phyloP scores from a whole-genome alignment of 2,113 vertebrate species.

The Bubo scandiacus region DNA sequence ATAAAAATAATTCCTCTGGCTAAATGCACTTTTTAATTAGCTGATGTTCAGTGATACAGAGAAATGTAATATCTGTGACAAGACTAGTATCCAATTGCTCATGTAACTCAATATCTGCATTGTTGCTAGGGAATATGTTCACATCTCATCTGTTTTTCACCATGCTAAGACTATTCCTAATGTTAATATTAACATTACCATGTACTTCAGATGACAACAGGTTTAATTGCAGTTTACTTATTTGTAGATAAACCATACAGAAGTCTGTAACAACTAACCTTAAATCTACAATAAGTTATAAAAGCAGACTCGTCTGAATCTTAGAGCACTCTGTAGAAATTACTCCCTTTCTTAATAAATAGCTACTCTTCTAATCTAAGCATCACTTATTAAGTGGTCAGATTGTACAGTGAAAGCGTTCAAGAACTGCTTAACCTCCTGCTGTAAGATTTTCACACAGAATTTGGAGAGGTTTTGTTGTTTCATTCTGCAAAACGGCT shows the following conservation, averaged over 20 bases:
- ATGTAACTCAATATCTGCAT: not conserved
- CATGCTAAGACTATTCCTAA: not conserved
- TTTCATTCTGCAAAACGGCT: not conserved
- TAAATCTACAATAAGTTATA: not conserved
- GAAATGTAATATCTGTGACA: slow-evolving; percentile 30
- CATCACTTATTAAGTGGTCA: not conserved
- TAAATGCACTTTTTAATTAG: slow-evolving; percentile 60
- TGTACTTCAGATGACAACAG: not conserved
- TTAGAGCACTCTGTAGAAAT: not conserved
- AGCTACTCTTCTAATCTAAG: not conserved
- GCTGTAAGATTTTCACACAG: not conserved
- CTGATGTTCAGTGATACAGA: slow-evolving; percentile 31
- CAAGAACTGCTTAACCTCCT: not conserved
- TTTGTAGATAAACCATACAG: not conserved
- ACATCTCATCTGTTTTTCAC: not conserved
- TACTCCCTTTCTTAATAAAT: not conserved
- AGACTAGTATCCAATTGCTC: not conserved
- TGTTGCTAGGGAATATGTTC: not conserved
- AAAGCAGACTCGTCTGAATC: not conserved
- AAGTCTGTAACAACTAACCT: not conserved
- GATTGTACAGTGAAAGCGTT: not conserved
- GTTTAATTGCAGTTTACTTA: not conserved
- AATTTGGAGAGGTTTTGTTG: not conserved
- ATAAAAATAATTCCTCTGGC: slow-evolving; percentile 47
- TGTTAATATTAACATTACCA: not conserved